Base-by-base conservation (phyloP, 2,888 invertebrate genomes). In the Corbicula japonica region DNA sequence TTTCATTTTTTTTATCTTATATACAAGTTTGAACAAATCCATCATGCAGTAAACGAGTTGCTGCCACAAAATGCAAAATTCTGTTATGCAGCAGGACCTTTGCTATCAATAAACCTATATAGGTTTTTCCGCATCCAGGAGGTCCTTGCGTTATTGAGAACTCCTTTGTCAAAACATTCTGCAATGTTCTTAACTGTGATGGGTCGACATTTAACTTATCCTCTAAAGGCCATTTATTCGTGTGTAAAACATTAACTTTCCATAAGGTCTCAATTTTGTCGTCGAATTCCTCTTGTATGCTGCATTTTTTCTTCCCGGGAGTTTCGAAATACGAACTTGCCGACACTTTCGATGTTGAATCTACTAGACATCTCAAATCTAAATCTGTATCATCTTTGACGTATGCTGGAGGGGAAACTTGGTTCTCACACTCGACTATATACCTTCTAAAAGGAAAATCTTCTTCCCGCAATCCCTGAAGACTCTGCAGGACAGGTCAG, bases 111-210 rank as follows among this genome's bases (percentile, higher is more conserved):
- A 97, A 94, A 0, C 97, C 97, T 83, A 97, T 92, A 91, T 95
- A 96, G 0, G 97, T 97, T 94, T 97, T 97, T 0, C 97, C 97
- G 0, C 97, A 97, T 2, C 97, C 97, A 0, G 97, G 97, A 0
- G 97, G 97, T 0, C 97, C 92, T 86, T 93, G 92, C 18, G 92
- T 91, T 10, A 93, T 62, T 10, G 89, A 84, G 48, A 93, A 80
- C 68, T 92, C 91, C 54, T 85, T 85, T 1, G 89, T 90, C 5
- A 93, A 70, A 6, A 91, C 91, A n/a, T 82, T 80, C 63, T 87
- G 83, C 5, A 93, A 52, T 0, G 93, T 92, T 8, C 75, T 48
- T n/a, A 80, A 76, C 75, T 93, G 93, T 30, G 91, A 90, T 2
- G 76, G 71, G 81, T 93, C 91, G 21, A 93, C 70, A 10, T 80